Conservation (phyloP, 2,888 invertebrate species). For the Eupithecia insigniata region DNA sequence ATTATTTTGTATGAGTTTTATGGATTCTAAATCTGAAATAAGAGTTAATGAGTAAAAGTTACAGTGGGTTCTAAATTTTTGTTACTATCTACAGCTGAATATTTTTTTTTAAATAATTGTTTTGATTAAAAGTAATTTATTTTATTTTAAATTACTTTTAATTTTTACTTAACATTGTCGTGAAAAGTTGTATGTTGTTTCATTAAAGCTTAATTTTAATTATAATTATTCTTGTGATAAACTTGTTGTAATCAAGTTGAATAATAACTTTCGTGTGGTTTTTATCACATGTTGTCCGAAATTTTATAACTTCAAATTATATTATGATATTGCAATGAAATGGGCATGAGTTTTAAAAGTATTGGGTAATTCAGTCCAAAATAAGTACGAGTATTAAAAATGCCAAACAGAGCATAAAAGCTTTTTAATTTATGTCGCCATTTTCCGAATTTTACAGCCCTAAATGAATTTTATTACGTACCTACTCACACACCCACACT, state of each 20-base stretch:
- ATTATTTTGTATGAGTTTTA: too few relatives aligned
- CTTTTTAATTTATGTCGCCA: not conserved
- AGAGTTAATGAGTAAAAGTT: too few relatives aligned
- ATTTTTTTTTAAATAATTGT: too few relatives aligned
- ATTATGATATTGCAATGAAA: not conserved
- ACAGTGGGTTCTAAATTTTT: too few relatives aligned
- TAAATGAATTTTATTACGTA: not conserved
- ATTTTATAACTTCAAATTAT: not conserved
- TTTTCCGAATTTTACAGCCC: not conserved
- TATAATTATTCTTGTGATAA: too few relatives aligned
- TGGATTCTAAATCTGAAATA: too few relatives aligned
- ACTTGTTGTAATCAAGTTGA: not conserved
- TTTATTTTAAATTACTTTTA: too few relatives aligned
- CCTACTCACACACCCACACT: not conserved
- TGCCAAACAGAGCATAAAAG: not conserved
- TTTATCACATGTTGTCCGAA: not conserved
- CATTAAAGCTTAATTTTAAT: not conserved
- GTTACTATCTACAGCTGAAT: too few relatives aligned
- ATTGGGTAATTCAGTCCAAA: not conserved
- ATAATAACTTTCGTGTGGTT: not conserved
- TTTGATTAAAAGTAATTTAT: too few relatives aligned
- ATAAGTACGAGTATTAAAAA: not conserved
- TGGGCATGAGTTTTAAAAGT: not conserved
- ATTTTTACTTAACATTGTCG: too few relatives aligned
- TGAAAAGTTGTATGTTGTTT: not conserved